These are phyloP conservation scores for Enoplosus armatus DNA, from an alignment of 2,797 vertebrate genomes.

Conservation along the genomic window DNA sequence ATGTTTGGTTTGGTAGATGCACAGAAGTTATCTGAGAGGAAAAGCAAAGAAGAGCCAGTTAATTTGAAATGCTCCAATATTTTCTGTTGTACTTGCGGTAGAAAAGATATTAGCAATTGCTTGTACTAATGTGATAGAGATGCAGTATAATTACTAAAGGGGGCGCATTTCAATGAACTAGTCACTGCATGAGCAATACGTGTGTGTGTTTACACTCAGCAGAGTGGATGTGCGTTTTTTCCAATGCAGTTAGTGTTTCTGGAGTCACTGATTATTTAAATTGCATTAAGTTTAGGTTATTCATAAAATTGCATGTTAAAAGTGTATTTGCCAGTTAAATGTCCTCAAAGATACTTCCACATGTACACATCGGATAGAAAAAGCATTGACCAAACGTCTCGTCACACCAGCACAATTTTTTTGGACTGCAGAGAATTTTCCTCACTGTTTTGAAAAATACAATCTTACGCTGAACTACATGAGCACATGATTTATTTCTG, in stretches of 20 bases:
- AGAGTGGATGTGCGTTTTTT: constrained; percentile 20
- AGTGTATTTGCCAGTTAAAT: constrained; percentile 6
- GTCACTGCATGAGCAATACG: constrained; percentile 20
- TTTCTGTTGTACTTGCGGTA: constrained; percentile 6
- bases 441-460: constrained; percentile 69
- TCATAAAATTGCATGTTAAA: constrained; percentile 41
- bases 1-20: not conserved
- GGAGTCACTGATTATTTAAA: constrained; percentile 29
- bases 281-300: constrained; percentile 13
- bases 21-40: constrained; percentile 14
- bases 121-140: constrained; percentile 33
- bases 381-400: constrained; percentile 26
- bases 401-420: constrained; percentile 32
- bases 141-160: constrained; percentile 25
- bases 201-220: constrained; percentile 19
- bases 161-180: constrained; percentile 24
- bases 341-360: constrained; percentile 2
- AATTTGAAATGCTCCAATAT: constrained; percentile 4
- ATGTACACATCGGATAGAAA: constrained; percentile 2
- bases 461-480: constrained; percentile 68
- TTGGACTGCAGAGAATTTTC: constrained; percentile 41
- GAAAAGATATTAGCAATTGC: constrained; percentile 20
- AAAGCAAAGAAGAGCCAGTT: constrained; percentile 16
- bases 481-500: constrained; percentile 84
- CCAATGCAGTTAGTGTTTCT: constrained; percentile 4